Evolutionary conservation across 2,797 vertebrate genomes (phyloP), one percentile per base, ranked within the genome.

Genomic region (Schizopygopsis malacanthus): DNA sequence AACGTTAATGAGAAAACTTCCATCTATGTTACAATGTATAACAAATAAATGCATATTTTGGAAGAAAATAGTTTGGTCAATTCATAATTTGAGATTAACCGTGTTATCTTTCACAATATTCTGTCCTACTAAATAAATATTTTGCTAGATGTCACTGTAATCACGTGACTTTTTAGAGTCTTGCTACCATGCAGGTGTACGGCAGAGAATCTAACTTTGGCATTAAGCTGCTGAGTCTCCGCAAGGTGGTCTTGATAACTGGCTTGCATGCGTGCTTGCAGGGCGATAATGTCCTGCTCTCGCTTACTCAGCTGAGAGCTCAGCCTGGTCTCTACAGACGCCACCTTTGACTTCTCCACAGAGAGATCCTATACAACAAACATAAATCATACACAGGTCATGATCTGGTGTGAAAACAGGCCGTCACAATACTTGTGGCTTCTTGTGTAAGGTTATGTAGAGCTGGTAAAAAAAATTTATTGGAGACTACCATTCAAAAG

Each of bases 241-340:
- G 94, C 95, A 37, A 98, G 50, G 0, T 99, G 97, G 90, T 98
- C 96, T 91, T 96, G 96, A 91, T 98, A 98, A 91, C 96, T 98
- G 91, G 98, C 96, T 92, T 99, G 96, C 98, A 99, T 99, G 37
- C 97, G 97, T 0, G 96, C 96, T 91, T 98, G 96, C 87, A 99
- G 90, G 0, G 97, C 97, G 0, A 93, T 90, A 9, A 97, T 94
- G 90, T 99, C 98, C 87, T 96, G 96, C 82, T 99, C 97, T 0
- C 93, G 93, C 50, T 96, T 92, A 20, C 95, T 94, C 47, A 98
- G 94, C 93, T 99, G 97, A 88, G 97, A 96, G 85, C 96, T 98
- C 91, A 97, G 92, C 78, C 96, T 96, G 16, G 96, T 94, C 92
- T 99, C 98, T 43, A 94, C 89, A 0, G 91, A 92, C 1, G 89